These are phyloP conservation scores for Coendou prehensilis DNA, from an alignment of 2,797 vertebrate species.

Conservation along the genomic window DNA sequence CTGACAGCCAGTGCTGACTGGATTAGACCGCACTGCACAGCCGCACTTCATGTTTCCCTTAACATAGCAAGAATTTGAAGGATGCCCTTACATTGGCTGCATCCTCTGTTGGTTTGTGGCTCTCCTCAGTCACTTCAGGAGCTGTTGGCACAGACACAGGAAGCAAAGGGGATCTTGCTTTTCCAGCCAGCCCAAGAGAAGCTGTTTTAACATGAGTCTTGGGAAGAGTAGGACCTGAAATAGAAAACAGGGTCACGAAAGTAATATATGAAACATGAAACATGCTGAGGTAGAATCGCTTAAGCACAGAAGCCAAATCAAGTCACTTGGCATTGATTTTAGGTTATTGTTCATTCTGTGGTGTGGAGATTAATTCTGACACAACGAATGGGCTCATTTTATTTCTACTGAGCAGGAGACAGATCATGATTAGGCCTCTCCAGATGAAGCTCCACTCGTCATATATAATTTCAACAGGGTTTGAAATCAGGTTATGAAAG, in stretches of 20 bases:
- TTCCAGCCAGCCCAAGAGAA: conserved; percentile 95
- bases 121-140: conserved; percentile 94
- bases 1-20: fast-evolving
- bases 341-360: neutral
- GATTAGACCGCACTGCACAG: neutral
- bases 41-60: neutral
- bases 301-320: neutral
- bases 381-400: neutral
- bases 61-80: neutral
- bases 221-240: conserved; percentile 93
- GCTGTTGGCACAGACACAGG: conserved; percentile 97
- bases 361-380: neutral
- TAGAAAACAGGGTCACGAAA: conserved; percentile 63
- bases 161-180: conserved; percentile 96
- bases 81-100: conserved; percentile 92
- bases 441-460: neutral
- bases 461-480: neutral
- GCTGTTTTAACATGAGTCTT: conserved; percentile 97
- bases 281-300: neutral
- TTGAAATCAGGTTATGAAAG: conserved; percentile 21
- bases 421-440: neutral
- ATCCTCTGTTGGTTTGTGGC: conserved; percentile 92
- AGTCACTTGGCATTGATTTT: neutral
- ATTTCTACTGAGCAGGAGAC: conserved; percentile 14
- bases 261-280: neutral